A percentile compares a stretch with the other conserved stretches of the same genome.
Conservation (phyloP, 2,797 vertebrate genomes). For the Nasua narica region DNA sequence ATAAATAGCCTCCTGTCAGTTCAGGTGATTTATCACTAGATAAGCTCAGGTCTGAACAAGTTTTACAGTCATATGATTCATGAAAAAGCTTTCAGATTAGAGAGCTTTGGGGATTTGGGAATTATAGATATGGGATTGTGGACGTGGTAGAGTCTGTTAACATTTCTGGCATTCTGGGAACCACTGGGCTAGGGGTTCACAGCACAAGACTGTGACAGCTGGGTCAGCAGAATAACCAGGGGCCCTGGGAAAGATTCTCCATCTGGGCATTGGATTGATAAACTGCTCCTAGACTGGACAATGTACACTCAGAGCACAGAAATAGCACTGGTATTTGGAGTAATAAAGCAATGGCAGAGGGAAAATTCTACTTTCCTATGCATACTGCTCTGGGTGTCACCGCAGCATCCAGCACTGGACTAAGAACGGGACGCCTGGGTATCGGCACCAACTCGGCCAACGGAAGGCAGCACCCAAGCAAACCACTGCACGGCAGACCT, state of each 20-base stretch:
- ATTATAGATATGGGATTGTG: neutral
- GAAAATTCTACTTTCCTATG: neutral
- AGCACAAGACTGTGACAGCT: neutral
- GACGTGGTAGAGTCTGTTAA: neutral
- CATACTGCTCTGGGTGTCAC: neutral
- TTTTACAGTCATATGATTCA: neutral
- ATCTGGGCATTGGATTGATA: neutral
- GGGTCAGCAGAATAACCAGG: rapidly evolving
- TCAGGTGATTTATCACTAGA: neutral
- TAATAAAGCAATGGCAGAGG: neutral
- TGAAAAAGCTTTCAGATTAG: neutral
- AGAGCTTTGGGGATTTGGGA: neutral
- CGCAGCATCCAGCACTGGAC: neutral
- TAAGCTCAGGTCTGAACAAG: neutral
- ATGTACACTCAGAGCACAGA: neutral
- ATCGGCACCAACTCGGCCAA: neutral
- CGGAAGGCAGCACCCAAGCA: neutral
- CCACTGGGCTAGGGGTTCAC: no score
- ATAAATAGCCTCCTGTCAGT: neutral
- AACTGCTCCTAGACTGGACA: neutral
- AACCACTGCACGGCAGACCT: neutral
- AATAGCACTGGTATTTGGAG: neutral
- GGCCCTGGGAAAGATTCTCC: neutral
- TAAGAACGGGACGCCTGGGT: neutral
- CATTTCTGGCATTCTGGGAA: neutral